A percentile compares a stretch with the other conserved stretches of the same genome.
These are phyloP conservation scores for Celastrina argiolus DNA, from an alignment of 2,888 invertebrate genomes.

Conservation along the genomic window DNA sequence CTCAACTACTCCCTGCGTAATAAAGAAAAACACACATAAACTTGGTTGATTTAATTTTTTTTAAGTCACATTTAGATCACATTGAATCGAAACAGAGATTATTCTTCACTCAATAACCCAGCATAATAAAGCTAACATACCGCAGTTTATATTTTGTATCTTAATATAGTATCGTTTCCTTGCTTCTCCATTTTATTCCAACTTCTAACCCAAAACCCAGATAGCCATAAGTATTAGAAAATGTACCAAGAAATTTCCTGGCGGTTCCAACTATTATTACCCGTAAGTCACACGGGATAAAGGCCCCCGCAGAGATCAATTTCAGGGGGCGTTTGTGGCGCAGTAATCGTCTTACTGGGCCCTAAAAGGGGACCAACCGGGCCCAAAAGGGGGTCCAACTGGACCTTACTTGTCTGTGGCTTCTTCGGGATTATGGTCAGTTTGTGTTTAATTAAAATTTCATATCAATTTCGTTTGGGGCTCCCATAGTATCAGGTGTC, in stretches of 20 bases:
- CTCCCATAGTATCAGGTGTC: background rate
- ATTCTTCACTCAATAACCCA: too few species aligned
- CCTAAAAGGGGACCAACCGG: constrained; percentile 21
- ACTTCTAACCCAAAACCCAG: background rate
- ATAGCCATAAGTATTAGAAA: background rate
- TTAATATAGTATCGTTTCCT: too few species aligned
- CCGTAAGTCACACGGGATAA: constrained; percentile 35
- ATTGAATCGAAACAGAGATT: too few species aligned
- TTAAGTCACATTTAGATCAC: too few species aligned
- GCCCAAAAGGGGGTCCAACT: constrained; percentile 5
- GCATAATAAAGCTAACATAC: too few species aligned
- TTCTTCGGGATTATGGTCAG: constrained; percentile 18
- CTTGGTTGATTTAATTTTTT: too few species aligned
- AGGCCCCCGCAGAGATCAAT: constrained; percentile 28
- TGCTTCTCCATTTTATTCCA: too few species aligned
- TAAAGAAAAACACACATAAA: too few species aligned
- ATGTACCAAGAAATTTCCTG: background rate
- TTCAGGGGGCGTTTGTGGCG: constrained; percentile 26
- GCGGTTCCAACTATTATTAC: constrained; percentile 9
- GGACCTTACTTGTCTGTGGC: background rate
- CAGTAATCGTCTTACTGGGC: constrained; percentile 35
- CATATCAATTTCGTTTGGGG: constrained; percentile 10
- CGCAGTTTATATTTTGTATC: too few species aligned
- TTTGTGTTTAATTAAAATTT: constrained; percentile 17
- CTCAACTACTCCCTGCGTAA: too few species aligned